A percentile compares a stretch with the other conserved stretches of the same genome.
Evolutionary conservation across 2,113 vertebrate genomes (phyloP).

Genomic region (Uropsilus gracilis): DNA sequence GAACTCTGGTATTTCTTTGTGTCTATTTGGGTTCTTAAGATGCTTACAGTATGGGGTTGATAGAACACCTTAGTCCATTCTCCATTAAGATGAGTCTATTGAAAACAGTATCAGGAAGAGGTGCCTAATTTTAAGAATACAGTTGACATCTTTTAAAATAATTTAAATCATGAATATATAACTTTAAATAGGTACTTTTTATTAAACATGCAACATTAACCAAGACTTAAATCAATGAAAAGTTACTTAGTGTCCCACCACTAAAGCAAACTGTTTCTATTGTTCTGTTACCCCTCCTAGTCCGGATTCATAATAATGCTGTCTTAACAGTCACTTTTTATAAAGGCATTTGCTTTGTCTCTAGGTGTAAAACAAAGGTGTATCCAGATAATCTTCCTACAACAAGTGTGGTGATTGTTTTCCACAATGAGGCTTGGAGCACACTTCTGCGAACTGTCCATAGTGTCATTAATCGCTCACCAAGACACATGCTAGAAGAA

Average conservation of each 20-base stretch:
- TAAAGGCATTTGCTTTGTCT: conserved; percentile 69
- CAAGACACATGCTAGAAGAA: conserved; percentile 95
- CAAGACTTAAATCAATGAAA: conserved; percentile 42
- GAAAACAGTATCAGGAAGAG: conserved; percentile 27
- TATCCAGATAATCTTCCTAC: conserved; percentile 96
- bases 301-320: neutral
- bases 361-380: conserved; percentile 97
- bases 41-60: neutral
- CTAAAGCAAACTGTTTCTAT: neutral
- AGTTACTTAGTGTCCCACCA: neutral
- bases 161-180: conserved; percentile 48
- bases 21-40: conserved; percentile 2
- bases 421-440: conserved; percentile 99
- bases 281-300: neutral
- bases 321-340: conserved; percentile 29
- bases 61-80: neutral
- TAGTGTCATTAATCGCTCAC: conserved; percentile 96
- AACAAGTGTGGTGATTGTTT: conserved; percentile 98
- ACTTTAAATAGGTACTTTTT: conserved; percentile 45
- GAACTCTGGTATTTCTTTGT: conserved; percentile 2
- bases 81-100: conserved; percentile 9
- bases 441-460: conserved; percentile 97
- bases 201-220: conserved; percentile 36
- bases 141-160: conserved; percentile 39
- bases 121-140: conserved; percentile 28